Evolutionary conservation across 1,140 invertebrate species (phyloP).

Genomic region (Bombus soroeensis): DNA sequence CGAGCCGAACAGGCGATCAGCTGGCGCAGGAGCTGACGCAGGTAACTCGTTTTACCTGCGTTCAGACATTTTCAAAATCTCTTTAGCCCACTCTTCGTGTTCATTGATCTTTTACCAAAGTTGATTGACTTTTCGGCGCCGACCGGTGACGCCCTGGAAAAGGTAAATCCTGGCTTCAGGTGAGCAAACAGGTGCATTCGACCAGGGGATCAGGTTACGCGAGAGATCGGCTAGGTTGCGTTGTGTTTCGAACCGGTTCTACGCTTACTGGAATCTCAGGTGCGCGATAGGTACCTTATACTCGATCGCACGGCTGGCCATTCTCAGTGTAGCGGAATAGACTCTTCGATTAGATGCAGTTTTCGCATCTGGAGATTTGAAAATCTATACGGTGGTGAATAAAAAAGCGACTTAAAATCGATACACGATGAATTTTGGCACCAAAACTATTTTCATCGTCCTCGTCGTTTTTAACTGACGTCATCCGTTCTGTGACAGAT

Average conservation of each 20-base stretch:
- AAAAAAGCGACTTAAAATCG: no score
- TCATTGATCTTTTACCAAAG: neutral
- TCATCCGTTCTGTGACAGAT: no score
- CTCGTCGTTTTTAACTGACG: no score
- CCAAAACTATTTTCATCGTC: no score
- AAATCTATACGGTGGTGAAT: no score
- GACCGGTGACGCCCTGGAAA: conserved; percentile 36
- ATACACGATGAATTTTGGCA: no score
- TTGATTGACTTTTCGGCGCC: neutral
- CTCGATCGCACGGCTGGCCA: neutral
- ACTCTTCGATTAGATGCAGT: neutral
- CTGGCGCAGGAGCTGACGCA: conserved; percentile 32
- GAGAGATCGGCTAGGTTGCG: conserved; percentile 65
- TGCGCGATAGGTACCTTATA: conserved; percentile 13
- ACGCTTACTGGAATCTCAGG: conserved; percentile 31
- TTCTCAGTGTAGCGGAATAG: neutral
- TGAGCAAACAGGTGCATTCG: conserved; percentile 77
- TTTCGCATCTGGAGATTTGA: no score
- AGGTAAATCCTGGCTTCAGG: conserved; percentile 72
- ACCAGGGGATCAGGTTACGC: conserved; percentile 73
- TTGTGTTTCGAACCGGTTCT: conserved; percentile 66
- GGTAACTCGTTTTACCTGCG: neutral
- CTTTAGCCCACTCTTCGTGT: neutral
- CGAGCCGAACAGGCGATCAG: conserved; percentile 55
- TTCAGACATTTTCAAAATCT: neutral